Conservation (phyloP, 2,113 vertebrate species). For the Hemicordylus capensis region DNA sequence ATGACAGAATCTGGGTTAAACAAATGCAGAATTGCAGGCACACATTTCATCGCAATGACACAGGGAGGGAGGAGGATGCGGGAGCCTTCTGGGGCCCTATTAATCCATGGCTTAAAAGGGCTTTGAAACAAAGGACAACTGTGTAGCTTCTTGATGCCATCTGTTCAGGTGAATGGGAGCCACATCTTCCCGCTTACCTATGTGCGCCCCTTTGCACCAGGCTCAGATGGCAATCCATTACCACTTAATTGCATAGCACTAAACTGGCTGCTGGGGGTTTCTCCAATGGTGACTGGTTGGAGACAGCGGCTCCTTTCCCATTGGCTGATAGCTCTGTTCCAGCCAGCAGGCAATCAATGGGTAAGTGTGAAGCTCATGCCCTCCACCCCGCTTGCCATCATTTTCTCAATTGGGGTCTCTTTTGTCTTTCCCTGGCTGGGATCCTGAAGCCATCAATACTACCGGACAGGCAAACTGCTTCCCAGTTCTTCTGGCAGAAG, state of each 20-base stretch:
- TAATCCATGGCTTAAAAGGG: slow-evolving; percentile 50
- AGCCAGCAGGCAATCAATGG: slow-evolving; percentile 16
- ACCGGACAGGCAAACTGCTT: neutral
- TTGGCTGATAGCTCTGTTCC: slow-evolving; percentile 18
- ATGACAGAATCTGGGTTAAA: neutral
- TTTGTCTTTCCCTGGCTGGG: neutral
- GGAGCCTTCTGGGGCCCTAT: slow-evolving; percentile 24
- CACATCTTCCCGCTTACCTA: slow-evolving; percentile 32
- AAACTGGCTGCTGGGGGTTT: slow-evolving; percentile 17
- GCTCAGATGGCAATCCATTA: neutral
- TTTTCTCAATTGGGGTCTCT: neutral
- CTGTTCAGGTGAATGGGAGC: slow-evolving; percentile 54
- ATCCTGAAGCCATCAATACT: neutral
- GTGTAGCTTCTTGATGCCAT: slow-evolving; percentile 35
- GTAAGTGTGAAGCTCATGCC: neutral
- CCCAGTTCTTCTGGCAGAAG: rapidly evolving
- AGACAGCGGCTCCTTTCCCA: neutral
- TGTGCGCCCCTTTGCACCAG: neutral
- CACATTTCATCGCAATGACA: neutral
- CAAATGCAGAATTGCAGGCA: neutral
- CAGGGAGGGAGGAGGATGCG: neutral
- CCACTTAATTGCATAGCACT: slow-evolving; percentile 2
- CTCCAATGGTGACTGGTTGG: neutral
- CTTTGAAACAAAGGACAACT: neutral
- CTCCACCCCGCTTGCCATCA: slow-evolving; percentile 9